Percentiles rank a stretch among this genome's conserved stretches.
Evolutionary conservation across 1,140 invertebrate genomes (phyloP).

Genomic region (Drosophila miranda): DNA sequence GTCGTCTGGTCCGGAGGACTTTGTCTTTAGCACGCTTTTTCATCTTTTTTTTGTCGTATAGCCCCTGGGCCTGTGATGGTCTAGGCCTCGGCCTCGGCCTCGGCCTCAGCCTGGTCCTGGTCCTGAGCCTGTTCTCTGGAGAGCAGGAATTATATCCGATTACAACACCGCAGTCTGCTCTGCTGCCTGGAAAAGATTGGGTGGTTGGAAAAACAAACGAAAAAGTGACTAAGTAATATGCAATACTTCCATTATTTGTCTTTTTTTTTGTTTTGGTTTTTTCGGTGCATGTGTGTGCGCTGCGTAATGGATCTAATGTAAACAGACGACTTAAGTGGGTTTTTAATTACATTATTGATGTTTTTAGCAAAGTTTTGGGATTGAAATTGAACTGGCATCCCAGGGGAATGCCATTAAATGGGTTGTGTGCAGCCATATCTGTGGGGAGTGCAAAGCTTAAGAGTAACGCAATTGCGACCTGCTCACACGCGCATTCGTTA

Average conservation of each 20-base stretch:
- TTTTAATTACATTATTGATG: constrained; percentile 46
- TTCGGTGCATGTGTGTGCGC: constrained; percentile 12
- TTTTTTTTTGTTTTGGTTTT: too few relatives aligned
- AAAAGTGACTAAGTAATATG: constrained; percentile 37
- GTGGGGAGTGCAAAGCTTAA: not conserved
- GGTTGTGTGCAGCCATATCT: too few relatives aligned
- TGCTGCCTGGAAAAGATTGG: constrained; percentile 20
- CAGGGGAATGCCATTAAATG: not conserved
- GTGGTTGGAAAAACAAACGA: constrained; percentile 30
- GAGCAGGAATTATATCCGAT: constrained; percentile 75
- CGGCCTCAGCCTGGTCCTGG: too few relatives aligned
- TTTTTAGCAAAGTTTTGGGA: constrained; percentile 15
- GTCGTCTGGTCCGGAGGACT: constrained; percentile 16
- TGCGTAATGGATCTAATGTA: constrained; percentile 56
- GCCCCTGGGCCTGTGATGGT: constrained; percentile 2
- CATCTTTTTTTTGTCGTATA: constrained; percentile 4
- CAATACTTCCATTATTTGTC: not conserved
- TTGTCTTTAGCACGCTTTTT: constrained; percentile 46
- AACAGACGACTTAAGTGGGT: constrained; percentile 40
- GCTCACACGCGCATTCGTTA: too few relatives aligned
- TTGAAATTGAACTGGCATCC: constrained; percentile 12
- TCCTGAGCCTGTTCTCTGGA: constrained; percentile 42
- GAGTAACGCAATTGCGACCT: too few relatives aligned
- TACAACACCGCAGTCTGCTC: constrained; percentile 67
- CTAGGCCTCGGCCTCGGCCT: too few relatives aligned